Base-by-base conservation (phyloP, 2,888 invertebrate species). In the Resseliella maxima region DNA sequence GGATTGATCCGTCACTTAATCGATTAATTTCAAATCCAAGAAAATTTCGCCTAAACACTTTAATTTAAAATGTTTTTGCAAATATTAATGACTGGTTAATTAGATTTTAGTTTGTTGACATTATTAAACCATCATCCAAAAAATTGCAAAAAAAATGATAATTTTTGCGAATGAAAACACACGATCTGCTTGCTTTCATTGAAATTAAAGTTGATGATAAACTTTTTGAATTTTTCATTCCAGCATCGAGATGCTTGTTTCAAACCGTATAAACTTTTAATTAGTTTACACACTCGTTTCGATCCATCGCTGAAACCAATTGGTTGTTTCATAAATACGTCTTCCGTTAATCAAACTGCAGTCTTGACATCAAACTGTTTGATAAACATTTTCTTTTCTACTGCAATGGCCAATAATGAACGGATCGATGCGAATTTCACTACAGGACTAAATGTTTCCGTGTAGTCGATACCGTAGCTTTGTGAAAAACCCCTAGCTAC, bases 31-130 rank as follows among this genome's bases (percentile, higher is more conserved):
- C 87, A 27, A 88, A 46, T 72, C 87, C 88, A n/a, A 88, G 86
- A 89, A 54, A 90, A 90, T 89, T 41, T 89, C 88, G 35, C 91
- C 89, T 88, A 90, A 0, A 90, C 90, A n/a, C 90, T 89, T 54
- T 92, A 93, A 89, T 92, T 87, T 87, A 87, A 81, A 31, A 87
- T 85, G 72, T 10, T 2, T 15, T 35, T 35, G 31, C 24, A 72
- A 21, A 72, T 18, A 36, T 18, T 72, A 1, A 72, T 72, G 2
- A 72, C 72, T 10, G 1, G 15, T 18, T 72, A 72, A 72, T 72
- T 8, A 35, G 18, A 35, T 31, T 1, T 18, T 18, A 8, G 72
- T 72, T 72, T 35, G 18, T 18, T 36, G 1, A 83, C 86, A 45
- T n/a, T n/a, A 72, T 35, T n/a, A 86, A 24, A 41, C 86, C 24